Conservation (phyloP, 2,797 vertebrate species). For the Pipistrellus kuhlii region DNA sequence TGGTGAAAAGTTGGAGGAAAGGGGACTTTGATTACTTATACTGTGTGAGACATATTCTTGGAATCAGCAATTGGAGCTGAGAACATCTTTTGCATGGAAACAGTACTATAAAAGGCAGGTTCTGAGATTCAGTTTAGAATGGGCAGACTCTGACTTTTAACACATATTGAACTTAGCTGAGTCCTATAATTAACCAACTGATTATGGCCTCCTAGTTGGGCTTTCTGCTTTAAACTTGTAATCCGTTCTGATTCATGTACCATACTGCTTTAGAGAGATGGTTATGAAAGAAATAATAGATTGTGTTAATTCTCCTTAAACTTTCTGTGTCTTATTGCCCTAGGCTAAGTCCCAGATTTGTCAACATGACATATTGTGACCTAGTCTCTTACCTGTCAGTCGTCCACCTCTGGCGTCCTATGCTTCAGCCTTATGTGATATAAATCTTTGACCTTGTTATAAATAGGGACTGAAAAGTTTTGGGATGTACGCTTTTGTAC, state of each 20-base stretch:
- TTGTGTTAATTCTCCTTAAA: conserved; percentile 51
- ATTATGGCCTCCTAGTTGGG: background rate
- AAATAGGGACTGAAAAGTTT: conserved; percentile 44
- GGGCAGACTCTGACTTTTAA: conserved; percentile 14
- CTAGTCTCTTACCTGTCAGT: background rate
- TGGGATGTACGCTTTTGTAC: background rate
- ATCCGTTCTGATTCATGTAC: conserved; percentile 31
- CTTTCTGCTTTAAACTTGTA: conserved; percentile 61
- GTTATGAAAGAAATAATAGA: conserved; percentile 50
- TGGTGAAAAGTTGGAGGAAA: background rate
- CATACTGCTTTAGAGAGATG: conserved; percentile 55
- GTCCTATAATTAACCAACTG: conserved; percentile 11
- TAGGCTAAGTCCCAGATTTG: conserved; percentile 29
- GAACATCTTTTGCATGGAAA: conserved; percentile 43
- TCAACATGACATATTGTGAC: conserved; percentile 27
- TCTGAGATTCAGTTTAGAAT: conserved; percentile 58
- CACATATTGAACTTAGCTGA: background rate
- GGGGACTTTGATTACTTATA: background rate
- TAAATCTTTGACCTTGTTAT: background rate
- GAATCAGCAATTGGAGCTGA: background rate
- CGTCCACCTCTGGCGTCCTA: background rate
- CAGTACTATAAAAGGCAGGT: background rate
- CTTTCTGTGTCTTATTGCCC: conserved; percentile 51
- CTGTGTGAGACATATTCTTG: background rate
- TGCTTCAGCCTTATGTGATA: conserved; percentile 44